Base-by-base conservation (phyloP, 2,888 invertebrate genomes). In the Rosalia funebris region DNA sequence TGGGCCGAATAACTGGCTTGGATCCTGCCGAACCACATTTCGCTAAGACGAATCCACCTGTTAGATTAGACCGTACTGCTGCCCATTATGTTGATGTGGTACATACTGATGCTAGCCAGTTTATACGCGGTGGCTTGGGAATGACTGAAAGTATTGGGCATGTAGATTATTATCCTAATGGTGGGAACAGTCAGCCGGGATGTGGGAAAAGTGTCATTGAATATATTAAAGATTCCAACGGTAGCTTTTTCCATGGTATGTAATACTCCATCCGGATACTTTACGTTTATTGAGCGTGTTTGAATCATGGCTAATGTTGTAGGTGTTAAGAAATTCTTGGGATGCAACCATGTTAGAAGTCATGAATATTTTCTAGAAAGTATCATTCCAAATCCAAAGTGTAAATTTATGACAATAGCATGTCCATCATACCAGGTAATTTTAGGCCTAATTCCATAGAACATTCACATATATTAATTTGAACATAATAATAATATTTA, bases 21-120 rank as follows among this genome's bases (percentile, higher is more conserved):
- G 97, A 97, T 82, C 96, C 97, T 0, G 96, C 97, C 0, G 93
- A 94, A 63, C 97, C 96, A 0, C 91, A 93, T 77, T 97, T 96
- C 82, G 89, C 89, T 60, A 89, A 92, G 72, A 91, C 93, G 0
- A 88, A 90, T 34, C 86, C 89, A 0, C 84, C 91, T 59, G 93
- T 96, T 0, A 88, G 96, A 0, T 83, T 97, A 44, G 96, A 96
- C 77, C 87, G 90, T 1, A 87, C 90, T 0, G 96, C 96, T 75
- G 97, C 96, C 0, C 84, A 87, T 62, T 96, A 91, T 77, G 96
- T 97, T 0, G 96, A 96, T 74, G 88, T 93, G 12, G 90, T 96
- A 66, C 96, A 97, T 79, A 93, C 94, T 2, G 95, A 96, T 77
- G 90, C 90, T 0, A 87, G 88, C 79, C 90, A 90, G 3, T 86